phyloP scores from a whole-genome alignment of 2,888 invertebrate species.

The Pachliopta kotzebuea region DNA sequence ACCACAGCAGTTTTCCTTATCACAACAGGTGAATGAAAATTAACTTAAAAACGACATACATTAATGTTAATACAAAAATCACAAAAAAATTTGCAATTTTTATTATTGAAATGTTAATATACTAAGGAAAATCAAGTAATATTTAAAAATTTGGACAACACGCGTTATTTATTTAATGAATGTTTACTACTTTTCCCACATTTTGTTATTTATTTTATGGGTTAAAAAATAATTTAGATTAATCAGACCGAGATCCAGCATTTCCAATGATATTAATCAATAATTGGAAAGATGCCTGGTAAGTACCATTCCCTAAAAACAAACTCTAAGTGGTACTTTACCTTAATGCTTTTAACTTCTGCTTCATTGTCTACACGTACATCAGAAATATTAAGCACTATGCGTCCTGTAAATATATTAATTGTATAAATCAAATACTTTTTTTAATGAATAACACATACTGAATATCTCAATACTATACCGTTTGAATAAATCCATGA shows the following conservation, averaged over 20 bases:
- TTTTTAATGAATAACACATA: not conserved
- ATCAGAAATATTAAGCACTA: not conserved
- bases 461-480: not conserved
- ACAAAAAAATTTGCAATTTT: too few relatives aligned
- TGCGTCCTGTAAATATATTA: conserved; percentile 1
- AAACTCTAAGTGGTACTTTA: not conserved
- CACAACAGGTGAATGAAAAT: not conserved
- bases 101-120: too few relatives aligned
- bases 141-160: too few relatives aligned
- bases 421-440: not conserved
- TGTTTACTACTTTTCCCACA: too few relatives aligned
- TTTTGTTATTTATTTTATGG: too few relatives aligned
- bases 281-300: too few relatives aligned
- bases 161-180: too few relatives aligned
- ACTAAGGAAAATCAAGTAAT: too few relatives aligned
- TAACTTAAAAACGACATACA: not conserved
- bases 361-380: not conserved
- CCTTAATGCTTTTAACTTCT: conserved; percentile 12
- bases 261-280: too few relatives aligned
- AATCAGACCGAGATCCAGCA: too few relatives aligned
- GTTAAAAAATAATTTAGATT: too few relatives aligned
- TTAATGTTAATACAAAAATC: too few relatives aligned
- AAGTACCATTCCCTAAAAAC: not conserved
- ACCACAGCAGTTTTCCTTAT: not conserved
- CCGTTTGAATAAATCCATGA: conserved; percentile 44